Evolutionary conservation across 1,140 invertebrate genomes (phyloP), one percentile per base, ranked within the genome.

Genomic region (Caligus rogercresseyi): DNA sequence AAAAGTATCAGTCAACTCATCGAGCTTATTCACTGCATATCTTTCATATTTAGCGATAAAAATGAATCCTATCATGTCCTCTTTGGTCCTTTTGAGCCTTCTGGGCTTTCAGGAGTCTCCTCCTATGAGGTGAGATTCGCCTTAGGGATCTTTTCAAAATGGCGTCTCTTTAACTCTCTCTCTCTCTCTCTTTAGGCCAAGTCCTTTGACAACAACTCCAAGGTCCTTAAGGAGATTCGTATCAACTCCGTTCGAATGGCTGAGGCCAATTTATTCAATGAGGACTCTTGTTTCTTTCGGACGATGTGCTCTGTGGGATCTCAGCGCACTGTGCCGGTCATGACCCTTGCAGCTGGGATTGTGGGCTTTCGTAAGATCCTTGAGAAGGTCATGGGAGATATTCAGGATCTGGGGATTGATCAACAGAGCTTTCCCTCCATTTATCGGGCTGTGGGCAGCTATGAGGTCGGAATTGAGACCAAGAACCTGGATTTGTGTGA

Each of bases 371-470:
- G 21, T 7, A 23, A 23, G 11, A 54, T 54, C 53, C 53, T 54
- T 16, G 53, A 54, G 4, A 16, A 54, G 21, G 21, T 54, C n/a
- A 23, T 54, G 53, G 53, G 21, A 7, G 53, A 54, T 11, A 23
- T 54, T 11, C 13, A 16, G 13, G 53, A 16, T 23, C 11, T 16
- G 4, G 53, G 21, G 11, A 54, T 23, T 20, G 21, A 54, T 54
- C 13, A 23, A 16, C 16, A 54, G 13, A 54, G 21, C 21, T 54
- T 54, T 20, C 53, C 53, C 16, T 19, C n/a, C 13, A 16, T 54
- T 54, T 23, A 54, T 54, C 53, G 21, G 4, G 53, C 53, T 54
- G 53, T 54, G 4, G 53, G 13, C 16, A 54, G 53, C 16, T 54
- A 54, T 54, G 53, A 54, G 21, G 53, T 54, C 11, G 53, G 53